Evolutionary conservation across 2,797 vertebrate species (phyloP).

Genomic region (Macropus fuliginosus): DNA sequence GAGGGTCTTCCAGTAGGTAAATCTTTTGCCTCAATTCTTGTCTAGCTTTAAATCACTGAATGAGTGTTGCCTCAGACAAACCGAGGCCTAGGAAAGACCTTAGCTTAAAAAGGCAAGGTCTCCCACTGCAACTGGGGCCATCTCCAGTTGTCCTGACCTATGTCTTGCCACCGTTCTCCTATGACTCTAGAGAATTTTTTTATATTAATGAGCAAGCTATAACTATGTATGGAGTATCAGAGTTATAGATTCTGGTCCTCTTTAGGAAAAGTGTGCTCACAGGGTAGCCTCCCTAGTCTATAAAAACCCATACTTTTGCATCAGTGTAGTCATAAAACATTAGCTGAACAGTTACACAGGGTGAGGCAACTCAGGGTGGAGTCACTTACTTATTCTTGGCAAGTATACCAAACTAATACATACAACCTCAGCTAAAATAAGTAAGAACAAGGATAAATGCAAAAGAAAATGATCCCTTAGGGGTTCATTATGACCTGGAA

Average conservation of each 20-base stretch:
- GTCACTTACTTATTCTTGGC: background rate
- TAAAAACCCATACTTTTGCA: background rate
- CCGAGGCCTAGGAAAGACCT: background rate
- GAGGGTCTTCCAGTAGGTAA: background rate
- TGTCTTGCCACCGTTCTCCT: background rate
- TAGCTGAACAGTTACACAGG: background rate
- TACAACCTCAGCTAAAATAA: background rate
- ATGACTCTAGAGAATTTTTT: background rate
- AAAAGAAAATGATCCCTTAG: background rate
- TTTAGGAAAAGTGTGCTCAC: conserved; percentile 14
- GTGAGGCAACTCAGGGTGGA: background rate
- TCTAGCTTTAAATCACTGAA: background rate
- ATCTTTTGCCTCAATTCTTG: background rate
- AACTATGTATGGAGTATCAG: background rate
- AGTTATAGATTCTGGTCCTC: background rate
- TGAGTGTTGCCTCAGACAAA: background rate
- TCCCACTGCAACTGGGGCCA: background rate
- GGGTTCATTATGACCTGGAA: background rate
- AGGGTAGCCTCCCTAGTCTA: background rate
- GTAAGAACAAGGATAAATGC: background rate
- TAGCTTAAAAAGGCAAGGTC: background rate
- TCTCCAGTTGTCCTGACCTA: background rate
- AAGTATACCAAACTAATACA: background rate
- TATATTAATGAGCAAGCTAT: conserved; percentile 1
- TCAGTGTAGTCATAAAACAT: background rate